A percentile compares a stretch with the other conserved stretches of the same genome.
These are phyloP conservation scores for Neoascia interrupta DNA, from an alignment of 2,888 invertebrate genomes.

Conservation along the genomic window DNA sequence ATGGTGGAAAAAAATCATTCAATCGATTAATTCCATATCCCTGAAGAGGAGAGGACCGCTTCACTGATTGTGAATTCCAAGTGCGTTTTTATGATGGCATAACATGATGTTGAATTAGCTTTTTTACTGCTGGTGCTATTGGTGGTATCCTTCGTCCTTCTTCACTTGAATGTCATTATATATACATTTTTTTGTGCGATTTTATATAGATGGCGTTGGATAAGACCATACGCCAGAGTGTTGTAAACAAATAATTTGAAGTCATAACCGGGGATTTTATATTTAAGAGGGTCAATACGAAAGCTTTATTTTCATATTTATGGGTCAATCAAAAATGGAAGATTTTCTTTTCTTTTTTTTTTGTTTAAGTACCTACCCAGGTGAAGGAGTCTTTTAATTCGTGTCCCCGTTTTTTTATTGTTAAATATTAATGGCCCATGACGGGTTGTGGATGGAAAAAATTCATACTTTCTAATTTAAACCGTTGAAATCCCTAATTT, in stretches of 20 bases:
- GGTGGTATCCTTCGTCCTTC: neutral
- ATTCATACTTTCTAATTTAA: too few relatives aligned
- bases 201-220: neutral
- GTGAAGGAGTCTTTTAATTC: too few relatives aligned
- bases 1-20: too few relatives aligned
- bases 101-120: conserved; percentile 43
- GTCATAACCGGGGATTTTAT: conserved; percentile 16
- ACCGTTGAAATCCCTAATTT: too few relatives aligned
- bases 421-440: too few relatives aligned
- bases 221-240: conserved; percentile 24
- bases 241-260: conserved; percentile 28
- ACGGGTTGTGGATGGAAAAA: too few relatives aligned
- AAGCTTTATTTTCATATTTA: conserved; percentile 35
- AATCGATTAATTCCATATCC: conserved; percentile 31
- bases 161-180: conserved; percentile 25
- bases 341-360: too few relatives aligned
- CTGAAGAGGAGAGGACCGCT: neutral
- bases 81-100: conserved; percentile 36
- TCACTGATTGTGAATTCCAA: conserved; percentile 35
- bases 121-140: conserved; percentile 11
- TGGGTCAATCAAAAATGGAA: conserved; percentile 30
- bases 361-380: too few relatives aligned
- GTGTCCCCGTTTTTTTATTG: too few relatives aligned
- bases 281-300: conserved; percentile 6
- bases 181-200: neutral